Percentiles rank a stretch among this genome's conserved stretches.
phyloP scores from a whole-genome alignment of 1,140 invertebrate genomes.

The Mycetomoellerius zeteki region DNA sequence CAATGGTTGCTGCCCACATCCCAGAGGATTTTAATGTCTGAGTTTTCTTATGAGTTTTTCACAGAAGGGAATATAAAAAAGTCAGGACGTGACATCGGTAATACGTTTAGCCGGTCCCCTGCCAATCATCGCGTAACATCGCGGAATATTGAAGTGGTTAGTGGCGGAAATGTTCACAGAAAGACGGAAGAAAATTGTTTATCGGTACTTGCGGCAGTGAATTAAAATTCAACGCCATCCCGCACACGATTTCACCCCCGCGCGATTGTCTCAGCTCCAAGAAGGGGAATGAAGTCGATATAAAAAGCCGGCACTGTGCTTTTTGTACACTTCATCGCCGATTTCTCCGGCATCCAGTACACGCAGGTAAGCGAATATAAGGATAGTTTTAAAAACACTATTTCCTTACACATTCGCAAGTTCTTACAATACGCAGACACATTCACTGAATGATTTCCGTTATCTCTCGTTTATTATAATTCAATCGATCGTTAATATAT shows the following conservation, averaged over 20 bases:
- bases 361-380: constrained; percentile 44
- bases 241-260: constrained; percentile 13
- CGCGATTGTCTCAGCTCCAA: neutral
- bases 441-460: neutral
- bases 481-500: neutral
- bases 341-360: constrained; percentile 41
- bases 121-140: constrained; percentile 71
- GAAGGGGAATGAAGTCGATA: constrained; percentile 58
- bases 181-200: constrained; percentile 74
- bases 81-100: constrained; percentile 47
- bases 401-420: too few species aligned
- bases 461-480: neutral
- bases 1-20: neutral
- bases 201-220: constrained; percentile 62
- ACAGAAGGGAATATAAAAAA: constrained; percentile 44
- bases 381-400: neutral
- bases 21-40: constrained; percentile 37
- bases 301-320: constrained; percentile 66
- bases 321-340: constrained; percentile 45
- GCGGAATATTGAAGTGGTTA: constrained; percentile 70
- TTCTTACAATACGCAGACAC: neutral
- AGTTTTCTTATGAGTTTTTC: constrained; percentile 5
- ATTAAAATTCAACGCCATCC: constrained; percentile 76
- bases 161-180: neutral
- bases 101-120: constrained; percentile 68